phyloP scores from a whole-genome alignment of 2,113 vertebrate genomes.

The Crotalus viridis region DNA sequence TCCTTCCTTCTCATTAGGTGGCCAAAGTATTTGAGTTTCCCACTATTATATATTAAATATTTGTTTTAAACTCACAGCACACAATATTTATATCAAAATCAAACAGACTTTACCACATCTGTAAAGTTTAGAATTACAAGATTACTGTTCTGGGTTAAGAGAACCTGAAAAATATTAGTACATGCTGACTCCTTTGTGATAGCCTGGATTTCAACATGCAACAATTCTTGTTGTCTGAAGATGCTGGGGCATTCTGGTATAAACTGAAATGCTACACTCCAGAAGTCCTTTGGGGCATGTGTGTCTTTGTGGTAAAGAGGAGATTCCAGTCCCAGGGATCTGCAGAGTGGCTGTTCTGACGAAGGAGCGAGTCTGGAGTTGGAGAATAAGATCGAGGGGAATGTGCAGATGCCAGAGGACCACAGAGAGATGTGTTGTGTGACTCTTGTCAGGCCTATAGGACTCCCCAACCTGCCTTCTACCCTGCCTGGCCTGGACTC shows the following conservation, averaged over 20 bases:
- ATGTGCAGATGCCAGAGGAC: background rate
- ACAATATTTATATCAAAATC: background rate
- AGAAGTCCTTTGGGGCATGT: background rate
- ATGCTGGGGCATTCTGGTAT: background rate
- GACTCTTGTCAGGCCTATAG: background rate
- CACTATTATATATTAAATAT: background rate
- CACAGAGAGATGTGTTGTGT: background rate
- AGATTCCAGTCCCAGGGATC: too few species aligned
- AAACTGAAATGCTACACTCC: background rate
- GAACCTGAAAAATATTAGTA: background rate
- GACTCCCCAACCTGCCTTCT: background rate
- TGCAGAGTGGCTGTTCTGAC: background rate
- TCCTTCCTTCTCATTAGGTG: too few species aligned
- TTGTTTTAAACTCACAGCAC: background rate
- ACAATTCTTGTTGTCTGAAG: too few species aligned
- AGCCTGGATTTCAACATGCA: background rate
- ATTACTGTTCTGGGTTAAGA: too few species aligned
- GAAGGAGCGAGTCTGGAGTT: background rate
- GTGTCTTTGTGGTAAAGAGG: background rate
- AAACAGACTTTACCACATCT: background rate
- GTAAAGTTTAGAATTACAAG: background rate
- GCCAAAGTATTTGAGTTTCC: too few species aligned
- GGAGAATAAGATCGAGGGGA: background rate
- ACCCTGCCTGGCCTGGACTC: background rate
- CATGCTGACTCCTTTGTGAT: background rate